Evolutionary conservation across 2,888 invertebrate species (phyloP).

Genomic region (Pocota personata): DNA sequence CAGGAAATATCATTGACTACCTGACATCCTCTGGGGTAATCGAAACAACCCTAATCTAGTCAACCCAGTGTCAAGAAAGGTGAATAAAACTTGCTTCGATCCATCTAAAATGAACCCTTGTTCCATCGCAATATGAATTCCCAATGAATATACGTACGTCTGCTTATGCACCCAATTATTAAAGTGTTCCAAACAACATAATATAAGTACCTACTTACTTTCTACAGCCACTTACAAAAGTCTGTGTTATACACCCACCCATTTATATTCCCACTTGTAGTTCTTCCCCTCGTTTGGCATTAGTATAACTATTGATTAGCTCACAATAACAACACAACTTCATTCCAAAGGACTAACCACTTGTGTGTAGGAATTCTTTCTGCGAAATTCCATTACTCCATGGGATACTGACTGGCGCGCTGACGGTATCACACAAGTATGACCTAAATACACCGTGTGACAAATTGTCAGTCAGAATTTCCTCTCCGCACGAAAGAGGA

Average conservation of each 20-base stretch:
- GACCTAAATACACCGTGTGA: conserved; percentile 43
- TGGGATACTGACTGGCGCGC: background rate
- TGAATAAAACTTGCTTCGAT: too few relatives aligned
- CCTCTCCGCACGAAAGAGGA: background rate
- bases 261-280: background rate
- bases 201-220: background rate
- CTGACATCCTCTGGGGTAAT: too few relatives aligned
- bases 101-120: background rate
- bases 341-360: conserved; percentile 11
- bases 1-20: too few relatives aligned
- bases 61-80: too few relatives aligned
- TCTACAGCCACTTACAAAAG: background rate
- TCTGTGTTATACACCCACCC: background rate
- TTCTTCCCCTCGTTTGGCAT: background rate
- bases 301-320: conserved; percentile 11
- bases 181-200: background rate
- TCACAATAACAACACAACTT: background rate
- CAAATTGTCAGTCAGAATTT: conserved; percentile 17
- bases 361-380: conserved; percentile 7
- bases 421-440: conserved; percentile 15
- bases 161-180: background rate
- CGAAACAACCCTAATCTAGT: too few relatives aligned
- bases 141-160: too few relatives aligned
- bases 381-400: conserved; percentile 1
- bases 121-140: background rate